Evolutionary conservation across 2,113 vertebrate genomes (phyloP), one percentile per base, ranked within the genome.

Genomic region (Cairina moschata): DNA sequence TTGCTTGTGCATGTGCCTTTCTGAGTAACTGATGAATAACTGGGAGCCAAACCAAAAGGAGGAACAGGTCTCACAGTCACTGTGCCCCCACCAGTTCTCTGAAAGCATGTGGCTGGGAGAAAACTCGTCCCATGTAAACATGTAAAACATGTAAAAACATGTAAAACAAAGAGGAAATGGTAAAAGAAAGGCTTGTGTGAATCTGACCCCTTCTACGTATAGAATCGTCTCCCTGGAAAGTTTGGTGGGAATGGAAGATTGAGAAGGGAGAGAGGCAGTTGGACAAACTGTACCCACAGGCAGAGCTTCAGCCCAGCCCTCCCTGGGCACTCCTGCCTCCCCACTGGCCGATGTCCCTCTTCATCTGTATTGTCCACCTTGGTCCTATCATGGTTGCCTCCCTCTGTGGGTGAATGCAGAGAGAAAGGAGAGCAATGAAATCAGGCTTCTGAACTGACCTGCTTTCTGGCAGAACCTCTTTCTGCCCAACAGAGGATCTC

Each of bases 1-100:
- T 91, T 38, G 38, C 93, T 26, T 48, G 38, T 92, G 73, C 52
- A 15, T 81, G 66, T 82, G 91, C 91, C 62, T 93, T 95, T 90
- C 77, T 2, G 0, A 91, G 40, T 82, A 79, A 72, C 69, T 82
- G 83, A 72, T 92, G 81, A 81, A 38, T 92, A 79, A 91, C 0
- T 91, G 84, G 84, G 34, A 91, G 58, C 38, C 0, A 0, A 86
- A 72, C 31, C 58, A 84, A 84, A 87, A 71, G 16, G 66, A 48
- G 31, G 73, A 92, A 58, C 58, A 93, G 77, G 83, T 82, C 71
- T 89, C 20, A 1, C 58, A 40, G 54, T 59, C 89, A 15, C 86
- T 79, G 32, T 36, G 7, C 48, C 44, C 29, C 21, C 25, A 76
- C 18, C 54, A 69, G 42, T 46, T 92, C 36, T 92, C 32, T 84